Conservation (phyloP, 1,140 invertebrate species). For the Nebria ingens region DNA sequence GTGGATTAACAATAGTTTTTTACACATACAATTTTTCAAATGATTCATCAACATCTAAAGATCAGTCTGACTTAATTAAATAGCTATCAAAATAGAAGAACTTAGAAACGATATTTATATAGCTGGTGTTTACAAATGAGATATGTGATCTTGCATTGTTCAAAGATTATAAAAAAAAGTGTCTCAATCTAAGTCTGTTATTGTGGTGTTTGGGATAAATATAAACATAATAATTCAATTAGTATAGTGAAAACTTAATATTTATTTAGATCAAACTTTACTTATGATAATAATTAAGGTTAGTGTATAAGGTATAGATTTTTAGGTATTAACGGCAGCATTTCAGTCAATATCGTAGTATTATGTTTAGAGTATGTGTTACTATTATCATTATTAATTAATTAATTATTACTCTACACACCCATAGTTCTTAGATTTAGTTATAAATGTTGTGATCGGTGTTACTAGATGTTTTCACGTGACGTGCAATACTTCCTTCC, state of each 20-base stretch:
- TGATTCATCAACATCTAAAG: no score
- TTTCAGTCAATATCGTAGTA: conserved; percentile 9
- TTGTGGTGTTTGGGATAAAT: not conserved
- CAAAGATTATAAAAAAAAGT: not conserved
- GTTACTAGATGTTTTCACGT: conserved; percentile 3
- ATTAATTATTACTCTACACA: not conserved
- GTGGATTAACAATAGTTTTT: not conserved
- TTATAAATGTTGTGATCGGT: conserved; percentile 2
- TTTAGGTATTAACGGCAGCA: not conserved
- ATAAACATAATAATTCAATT: conserved; percentile 1
- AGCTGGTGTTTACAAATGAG: not conserved
- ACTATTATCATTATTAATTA: not conserved
- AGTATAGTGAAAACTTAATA: conserved; percentile 7
- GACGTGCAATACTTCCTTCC: not conserved
- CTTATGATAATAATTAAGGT: not conserved
- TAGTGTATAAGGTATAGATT: not conserved
- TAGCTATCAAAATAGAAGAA: no score
- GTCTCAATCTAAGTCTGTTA: conserved; percentile 8
- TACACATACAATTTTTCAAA: no score
- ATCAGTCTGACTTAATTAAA: no score
- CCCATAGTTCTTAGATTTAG: not conserved
- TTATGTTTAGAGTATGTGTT: not conserved
- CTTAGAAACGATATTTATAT: no score
- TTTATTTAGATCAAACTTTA: conserved; percentile 9
- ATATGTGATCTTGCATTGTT: not conserved